Evolutionary conservation across 1,140 invertebrate species (phyloP).

Genomic region (Brachionus angularis): DNA sequence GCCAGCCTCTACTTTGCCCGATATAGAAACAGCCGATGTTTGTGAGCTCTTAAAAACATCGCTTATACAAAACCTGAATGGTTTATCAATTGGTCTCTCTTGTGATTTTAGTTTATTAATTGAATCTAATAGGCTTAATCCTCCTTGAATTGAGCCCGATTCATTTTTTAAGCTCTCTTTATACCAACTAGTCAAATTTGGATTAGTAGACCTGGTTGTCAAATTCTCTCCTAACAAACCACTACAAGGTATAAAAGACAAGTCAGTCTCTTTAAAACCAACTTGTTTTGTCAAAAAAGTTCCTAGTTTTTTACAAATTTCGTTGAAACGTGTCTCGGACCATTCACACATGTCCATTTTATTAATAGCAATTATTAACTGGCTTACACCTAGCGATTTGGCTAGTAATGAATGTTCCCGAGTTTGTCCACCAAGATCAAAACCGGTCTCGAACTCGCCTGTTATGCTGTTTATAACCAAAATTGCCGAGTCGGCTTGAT

Average conservation of each 20-base stretch:
- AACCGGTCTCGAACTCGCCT: constrained; percentile 98
- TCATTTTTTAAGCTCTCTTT: constrained; percentile 55
- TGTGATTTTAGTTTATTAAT: constrained; percentile 6
- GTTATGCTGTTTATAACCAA: constrained; percentile 86
- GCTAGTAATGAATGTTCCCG: constrained; percentile 90
- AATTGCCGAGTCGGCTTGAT: constrained; percentile 91
- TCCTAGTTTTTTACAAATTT: constrained; percentile 78
- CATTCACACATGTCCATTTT: constrained; percentile 62
- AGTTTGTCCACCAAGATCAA: constrained; percentile 93
- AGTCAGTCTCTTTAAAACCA: constrained; percentile 82
- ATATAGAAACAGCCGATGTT: constrained; percentile 71
- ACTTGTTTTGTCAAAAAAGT: constrained; percentile 81
- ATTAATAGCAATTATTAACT: constrained; percentile 66
- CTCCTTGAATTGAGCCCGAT: neutral
- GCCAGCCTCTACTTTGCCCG: constrained; percentile 85
- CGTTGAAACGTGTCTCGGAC: constrained; percentile 71
- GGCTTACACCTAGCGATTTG: constrained; percentile 77
- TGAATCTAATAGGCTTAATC: neutral
- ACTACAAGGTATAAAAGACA: constrained; percentile 88
- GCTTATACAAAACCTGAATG: constrained; percentile 78
- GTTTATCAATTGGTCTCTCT: constrained; percentile 73
- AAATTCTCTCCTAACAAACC: constrained; percentile 91
- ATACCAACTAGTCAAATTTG: constrained; percentile 74
- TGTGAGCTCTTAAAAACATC: constrained; percentile 86
- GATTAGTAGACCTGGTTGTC: constrained; percentile 66